phyloP scores from a whole-genome alignment of 2,113 vertebrate species.

The Prochilodus magdalenae region DNA sequence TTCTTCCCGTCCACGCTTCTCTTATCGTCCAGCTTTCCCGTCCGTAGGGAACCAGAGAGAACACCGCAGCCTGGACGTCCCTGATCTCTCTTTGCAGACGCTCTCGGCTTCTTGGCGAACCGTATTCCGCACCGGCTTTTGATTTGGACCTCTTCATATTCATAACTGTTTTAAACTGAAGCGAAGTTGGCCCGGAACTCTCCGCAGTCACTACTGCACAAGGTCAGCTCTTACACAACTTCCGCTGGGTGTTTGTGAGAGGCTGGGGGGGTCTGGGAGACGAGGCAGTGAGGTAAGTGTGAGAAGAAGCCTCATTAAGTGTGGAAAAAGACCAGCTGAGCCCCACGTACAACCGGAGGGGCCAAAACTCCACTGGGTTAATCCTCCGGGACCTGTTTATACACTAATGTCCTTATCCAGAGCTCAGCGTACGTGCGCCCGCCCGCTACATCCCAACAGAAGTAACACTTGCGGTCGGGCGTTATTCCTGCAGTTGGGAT shows the following conservation, averaged over 20 bases:
- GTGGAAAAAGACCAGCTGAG: neutral
- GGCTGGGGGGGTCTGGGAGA: neutral
- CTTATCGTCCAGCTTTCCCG: too few species aligned
- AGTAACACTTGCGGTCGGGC: neutral
- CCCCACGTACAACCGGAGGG: neutral
- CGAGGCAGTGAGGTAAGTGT: neutral
- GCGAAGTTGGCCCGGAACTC: too few species aligned
- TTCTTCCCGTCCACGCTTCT: too few species aligned
- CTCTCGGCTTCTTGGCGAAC: too few species aligned
- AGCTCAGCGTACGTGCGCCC: neutral
- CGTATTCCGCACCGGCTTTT: too few species aligned
- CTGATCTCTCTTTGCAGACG: too few species aligned
- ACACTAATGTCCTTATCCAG: neutral
- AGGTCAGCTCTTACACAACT: neutral
- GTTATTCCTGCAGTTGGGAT: too few species aligned
- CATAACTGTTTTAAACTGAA: too few species aligned
- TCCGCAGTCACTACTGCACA: neutral
- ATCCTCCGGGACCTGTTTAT: neutral
- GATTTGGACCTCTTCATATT: too few species aligned
- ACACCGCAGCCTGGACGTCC: too few species aligned
- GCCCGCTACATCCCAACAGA: neutral
- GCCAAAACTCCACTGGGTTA: neutral
- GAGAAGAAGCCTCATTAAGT: conserved; percentile 6
- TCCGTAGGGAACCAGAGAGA: too few species aligned
- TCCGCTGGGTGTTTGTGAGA: neutral